phyloP scores from a whole-genome alignment of 2,797 vertebrate species.

The Rallus crepitans region DNA sequence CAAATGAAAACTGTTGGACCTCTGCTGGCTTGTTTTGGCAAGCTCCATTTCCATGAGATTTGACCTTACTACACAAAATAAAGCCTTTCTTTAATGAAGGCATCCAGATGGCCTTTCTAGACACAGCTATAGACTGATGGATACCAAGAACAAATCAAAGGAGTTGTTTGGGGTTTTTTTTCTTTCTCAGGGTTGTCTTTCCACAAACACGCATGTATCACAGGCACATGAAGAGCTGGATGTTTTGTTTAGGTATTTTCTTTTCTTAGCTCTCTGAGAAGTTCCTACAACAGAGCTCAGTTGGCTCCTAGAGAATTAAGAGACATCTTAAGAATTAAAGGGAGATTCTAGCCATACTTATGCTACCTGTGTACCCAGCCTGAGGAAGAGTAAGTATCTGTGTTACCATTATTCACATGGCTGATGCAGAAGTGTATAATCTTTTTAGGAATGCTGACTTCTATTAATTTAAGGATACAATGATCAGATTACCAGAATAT shows the following conservation, averaged over 20 bases:
- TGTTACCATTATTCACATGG: not conserved
- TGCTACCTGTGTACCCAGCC: not conserved
- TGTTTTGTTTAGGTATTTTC: not conserved
- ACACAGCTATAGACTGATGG: not conserved
- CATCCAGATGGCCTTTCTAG: not conserved
- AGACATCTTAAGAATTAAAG: not conserved
- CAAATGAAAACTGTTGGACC: not conserved
- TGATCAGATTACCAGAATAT: conserved; percentile 16
- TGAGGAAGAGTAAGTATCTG: not conserved
- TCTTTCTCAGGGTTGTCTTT: not conserved
- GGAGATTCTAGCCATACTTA: not conserved
- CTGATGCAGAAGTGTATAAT: not conserved
- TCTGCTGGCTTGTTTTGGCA: not conserved
- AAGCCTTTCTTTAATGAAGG: not conserved
- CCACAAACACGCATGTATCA: fast-evolving
- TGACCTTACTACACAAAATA: not conserved
- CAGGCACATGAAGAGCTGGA: not conserved
- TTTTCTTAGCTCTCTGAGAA: not conserved
- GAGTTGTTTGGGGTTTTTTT: not conserved
- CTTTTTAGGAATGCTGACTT: conserved; percentile 11
- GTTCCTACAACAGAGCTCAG: not conserved
- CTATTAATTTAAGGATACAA: conserved; percentile 28
- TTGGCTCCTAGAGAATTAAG: not conserved
- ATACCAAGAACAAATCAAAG: not conserved
- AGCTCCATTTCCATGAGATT: not conserved